Evolutionary conservation across 2,113 vertebrate species (phyloP).

Genomic region (Podilymbus podiceps): DNA sequence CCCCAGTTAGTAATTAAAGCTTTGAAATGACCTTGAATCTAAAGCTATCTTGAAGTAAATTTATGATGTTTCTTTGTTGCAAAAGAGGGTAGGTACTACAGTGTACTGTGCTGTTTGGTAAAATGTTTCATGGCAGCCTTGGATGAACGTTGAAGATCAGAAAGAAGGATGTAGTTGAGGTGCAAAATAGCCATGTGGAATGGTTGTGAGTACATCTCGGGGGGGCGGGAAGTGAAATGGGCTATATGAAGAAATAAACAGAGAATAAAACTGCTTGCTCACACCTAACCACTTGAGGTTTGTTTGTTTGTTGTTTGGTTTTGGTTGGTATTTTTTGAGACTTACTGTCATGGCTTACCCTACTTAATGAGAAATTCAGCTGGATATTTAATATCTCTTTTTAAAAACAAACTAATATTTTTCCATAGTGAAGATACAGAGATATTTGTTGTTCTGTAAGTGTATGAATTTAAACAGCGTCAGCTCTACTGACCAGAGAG

Average conservation of each 20-base stretch:
- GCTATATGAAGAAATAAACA: neutral
- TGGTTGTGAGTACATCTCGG: neutral
- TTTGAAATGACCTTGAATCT: conserved; percentile 61
- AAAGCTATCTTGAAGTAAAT: conserved; percentile 38
- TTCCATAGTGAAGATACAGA: neutral
- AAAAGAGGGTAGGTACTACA: neutral
- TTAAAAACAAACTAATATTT: neutral
- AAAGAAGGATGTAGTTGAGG: neutral
- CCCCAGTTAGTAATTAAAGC: conserved; percentile 47
- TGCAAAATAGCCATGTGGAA: neutral
- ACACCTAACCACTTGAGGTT: neutral
- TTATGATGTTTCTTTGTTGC: conserved; percentile 11
- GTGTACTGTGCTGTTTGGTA: neutral
- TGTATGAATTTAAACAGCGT: neutral
- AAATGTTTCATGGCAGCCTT: neutral
- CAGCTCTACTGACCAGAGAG: neutral
- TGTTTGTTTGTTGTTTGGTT: no score
- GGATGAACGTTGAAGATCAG: neutral
- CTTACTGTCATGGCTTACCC: neutral
- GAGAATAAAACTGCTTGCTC: neutral
- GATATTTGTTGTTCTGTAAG: neutral
- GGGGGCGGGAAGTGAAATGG: neutral
- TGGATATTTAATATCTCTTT: neutral
- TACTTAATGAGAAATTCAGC: neutral
- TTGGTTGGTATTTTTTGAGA: no score